Percentiles rank a stretch among this genome's conserved stretches.
Conservation (phyloP, 2,797 vertebrate species). For the Scyliorhinus canicula region DNA sequence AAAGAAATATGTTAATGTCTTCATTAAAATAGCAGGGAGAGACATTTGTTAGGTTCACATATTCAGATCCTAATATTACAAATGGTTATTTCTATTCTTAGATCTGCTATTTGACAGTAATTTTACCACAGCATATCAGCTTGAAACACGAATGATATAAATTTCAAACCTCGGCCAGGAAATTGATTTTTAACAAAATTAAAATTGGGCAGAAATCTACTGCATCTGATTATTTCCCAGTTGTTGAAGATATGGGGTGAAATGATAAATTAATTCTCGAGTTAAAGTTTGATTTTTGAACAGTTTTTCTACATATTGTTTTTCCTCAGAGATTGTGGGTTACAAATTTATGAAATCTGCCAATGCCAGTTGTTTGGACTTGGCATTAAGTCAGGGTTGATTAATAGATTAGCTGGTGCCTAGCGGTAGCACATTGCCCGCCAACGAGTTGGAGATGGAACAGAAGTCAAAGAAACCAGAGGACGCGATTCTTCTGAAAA, state of each 20-base stretch:
- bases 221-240: not conserved
- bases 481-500: no score
- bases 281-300: not conserved
- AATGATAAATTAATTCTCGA: no score
- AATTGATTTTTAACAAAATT: not conserved
- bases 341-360: not conserved
- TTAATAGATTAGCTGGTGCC: not conserved
- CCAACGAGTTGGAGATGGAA: not conserved
- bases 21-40: conserved; percentile 20
- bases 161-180: not conserved
- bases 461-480: not conserved
- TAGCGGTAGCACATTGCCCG: not conserved
- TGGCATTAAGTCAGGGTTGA: not conserved
- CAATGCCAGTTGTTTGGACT: not conserved
- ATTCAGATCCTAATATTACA: not conserved
- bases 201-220: not conserved
- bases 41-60: conserved; percentile 10
- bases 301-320: not conserved
- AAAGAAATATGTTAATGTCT: conserved; percentile 24
- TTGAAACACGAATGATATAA: not conserved
- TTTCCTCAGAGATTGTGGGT: not conserved
- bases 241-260: not conserved
- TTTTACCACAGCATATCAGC: not conserved
- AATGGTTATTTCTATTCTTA: not conserved
- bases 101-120: not conserved